Conservation (phyloP, 1,140 invertebrate genomes). For the Drosophila jambulina region DNA sequence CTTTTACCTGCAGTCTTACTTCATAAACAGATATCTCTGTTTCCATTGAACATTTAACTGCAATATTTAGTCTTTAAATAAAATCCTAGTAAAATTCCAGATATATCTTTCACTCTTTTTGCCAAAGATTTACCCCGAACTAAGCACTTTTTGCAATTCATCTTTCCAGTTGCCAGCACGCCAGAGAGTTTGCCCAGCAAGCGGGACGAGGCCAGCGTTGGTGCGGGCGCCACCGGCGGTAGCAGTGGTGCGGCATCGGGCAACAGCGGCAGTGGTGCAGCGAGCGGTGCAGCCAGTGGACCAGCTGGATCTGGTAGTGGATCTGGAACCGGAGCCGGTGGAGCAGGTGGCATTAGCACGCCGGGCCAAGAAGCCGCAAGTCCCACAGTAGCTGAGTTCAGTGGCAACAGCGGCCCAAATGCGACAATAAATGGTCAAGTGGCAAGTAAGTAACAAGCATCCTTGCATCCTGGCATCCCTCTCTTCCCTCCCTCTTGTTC, state of each 20-base stretch:
- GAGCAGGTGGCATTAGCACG: constrained; percentile 30
- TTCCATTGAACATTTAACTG: background rate
- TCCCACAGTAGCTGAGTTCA: constrained; percentile 57
- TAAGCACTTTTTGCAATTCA: constrained; percentile 34
- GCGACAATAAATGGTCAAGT: constrained; percentile 87
- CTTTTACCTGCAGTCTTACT: too few relatives aligned
- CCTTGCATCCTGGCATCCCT: background rate
- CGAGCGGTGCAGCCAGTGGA: constrained; percentile 39
- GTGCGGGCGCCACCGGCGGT: constrained; percentile 39
- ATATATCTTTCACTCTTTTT: constrained; percentile 10
- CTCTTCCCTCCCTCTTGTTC: background rate
- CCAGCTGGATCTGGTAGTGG: constrained; percentile 29
- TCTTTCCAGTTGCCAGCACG: constrained; percentile 87
- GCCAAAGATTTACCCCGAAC: background rate
- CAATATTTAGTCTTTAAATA: background rate
- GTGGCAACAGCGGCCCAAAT: constrained; percentile 53
- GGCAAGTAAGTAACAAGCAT: constrained; percentile 86
- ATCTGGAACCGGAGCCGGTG: constrained; percentile 29
- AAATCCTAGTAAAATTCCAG: background rate
- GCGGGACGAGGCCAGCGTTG: constrained; percentile 78
- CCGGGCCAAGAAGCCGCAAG: constrained; percentile 58
- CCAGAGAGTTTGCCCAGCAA: constrained; percentile 86
- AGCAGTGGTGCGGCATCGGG: constrained; percentile 29
- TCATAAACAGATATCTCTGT: background rate
- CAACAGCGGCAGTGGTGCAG: constrained; percentile 29